Conservation (phyloP, 2,797 vertebrate species). For the Jordanella pulchra region DNA sequence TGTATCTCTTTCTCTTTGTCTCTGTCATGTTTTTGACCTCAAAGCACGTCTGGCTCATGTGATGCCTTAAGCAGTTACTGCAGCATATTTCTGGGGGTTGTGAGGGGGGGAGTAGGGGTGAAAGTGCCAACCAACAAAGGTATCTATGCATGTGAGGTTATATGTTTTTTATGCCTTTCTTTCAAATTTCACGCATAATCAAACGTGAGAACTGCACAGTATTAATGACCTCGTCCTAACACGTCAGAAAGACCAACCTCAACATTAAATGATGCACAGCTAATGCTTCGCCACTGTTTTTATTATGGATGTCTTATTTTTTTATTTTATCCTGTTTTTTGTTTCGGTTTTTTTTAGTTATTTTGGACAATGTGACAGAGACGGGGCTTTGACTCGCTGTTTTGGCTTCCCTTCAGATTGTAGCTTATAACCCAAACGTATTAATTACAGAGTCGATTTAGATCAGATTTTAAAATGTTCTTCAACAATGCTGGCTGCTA, state of each 20-base stretch:
- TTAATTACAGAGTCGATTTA: slow-evolving; percentile 24
- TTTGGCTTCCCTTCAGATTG: slow-evolving; percentile 26
- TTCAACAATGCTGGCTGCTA: slow-evolving; percentile 52
- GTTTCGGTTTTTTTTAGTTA: slow-evolving; percentile 11
- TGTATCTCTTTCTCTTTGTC: slow-evolving; percentile 44
- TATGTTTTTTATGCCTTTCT: slow-evolving; percentile 29
- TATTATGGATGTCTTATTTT: slow-evolving; percentile 22
- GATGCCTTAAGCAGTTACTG: slow-evolving; percentile 38
- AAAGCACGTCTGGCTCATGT: slow-evolving; percentile 40
- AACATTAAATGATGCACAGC: slow-evolving; percentile 69
- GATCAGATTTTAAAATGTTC: slow-evolving; percentile 38
- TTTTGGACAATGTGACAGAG: slow-evolving; percentile 1
- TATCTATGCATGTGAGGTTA: slow-evolving; percentile 52
- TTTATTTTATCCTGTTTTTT: neutral
- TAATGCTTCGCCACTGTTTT: slow-evolving; percentile 45
- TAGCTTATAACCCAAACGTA: slow-evolving; percentile 19
- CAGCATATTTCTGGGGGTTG: neutral
- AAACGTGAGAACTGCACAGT: slow-evolving; percentile 77
- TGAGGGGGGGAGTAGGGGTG: neutral
- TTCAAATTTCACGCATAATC: slow-evolving; percentile 65
- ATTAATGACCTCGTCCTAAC: slow-evolving; percentile 79
- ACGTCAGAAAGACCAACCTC: slow-evolving; percentile 73
- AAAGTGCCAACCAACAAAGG: slow-evolving; percentile 37
- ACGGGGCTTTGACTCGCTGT: slow-evolving; percentile 23
- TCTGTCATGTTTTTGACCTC: slow-evolving; percentile 60